Percentiles rank a stretch among this genome's conserved stretches.
Conservation (phyloP, 92 coral and sea anemone species). For the Parazoanthus atlanticus region DNA sequence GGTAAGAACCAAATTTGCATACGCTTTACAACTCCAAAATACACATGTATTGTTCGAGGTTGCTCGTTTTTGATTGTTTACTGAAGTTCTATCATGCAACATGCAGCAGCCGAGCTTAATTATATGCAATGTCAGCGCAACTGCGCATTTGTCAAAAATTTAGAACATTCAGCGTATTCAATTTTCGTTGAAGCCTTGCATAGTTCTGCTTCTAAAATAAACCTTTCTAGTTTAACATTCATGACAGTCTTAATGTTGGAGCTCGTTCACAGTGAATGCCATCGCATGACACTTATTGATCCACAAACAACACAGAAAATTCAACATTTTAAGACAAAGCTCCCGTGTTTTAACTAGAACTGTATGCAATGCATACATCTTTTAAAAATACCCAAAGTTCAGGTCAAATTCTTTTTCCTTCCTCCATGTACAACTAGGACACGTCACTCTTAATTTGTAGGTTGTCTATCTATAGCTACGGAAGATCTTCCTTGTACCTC, state of each 20-base stretch:
- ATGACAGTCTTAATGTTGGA: background rate
- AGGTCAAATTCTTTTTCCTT: background rate
- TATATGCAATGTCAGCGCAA: background rate
- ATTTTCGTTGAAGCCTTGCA: background rate
- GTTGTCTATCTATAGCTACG: background rate
- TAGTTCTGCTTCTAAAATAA: background rate
- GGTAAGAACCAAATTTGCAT: conserved; percentile 2
- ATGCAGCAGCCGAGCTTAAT: background rate
- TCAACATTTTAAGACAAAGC: background rate
- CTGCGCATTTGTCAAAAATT: background rate
- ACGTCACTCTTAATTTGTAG: conserved; percentile 11
- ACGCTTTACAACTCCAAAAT: background rate
- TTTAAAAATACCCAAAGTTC: background rate
- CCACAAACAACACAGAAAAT: background rate
- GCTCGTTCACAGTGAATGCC: background rate
- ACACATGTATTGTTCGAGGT: conserved; percentile 30
- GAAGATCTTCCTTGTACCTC: background rate
- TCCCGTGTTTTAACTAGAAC: too few relatives aligned
- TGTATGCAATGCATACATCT: too few relatives aligned
- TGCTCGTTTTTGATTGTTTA: conserved; percentile 11
- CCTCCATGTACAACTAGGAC: background rate
- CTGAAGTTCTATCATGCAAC: background rate
- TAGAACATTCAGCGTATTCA: background rate
- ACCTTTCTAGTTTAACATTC: background rate
- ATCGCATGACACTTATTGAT: background rate